A percentile compares a stretch with the other conserved stretches of the same genome.
Conservation (phyloP, 2,797 vertebrate genomes). For the Sebastes aleutianus region DNA sequence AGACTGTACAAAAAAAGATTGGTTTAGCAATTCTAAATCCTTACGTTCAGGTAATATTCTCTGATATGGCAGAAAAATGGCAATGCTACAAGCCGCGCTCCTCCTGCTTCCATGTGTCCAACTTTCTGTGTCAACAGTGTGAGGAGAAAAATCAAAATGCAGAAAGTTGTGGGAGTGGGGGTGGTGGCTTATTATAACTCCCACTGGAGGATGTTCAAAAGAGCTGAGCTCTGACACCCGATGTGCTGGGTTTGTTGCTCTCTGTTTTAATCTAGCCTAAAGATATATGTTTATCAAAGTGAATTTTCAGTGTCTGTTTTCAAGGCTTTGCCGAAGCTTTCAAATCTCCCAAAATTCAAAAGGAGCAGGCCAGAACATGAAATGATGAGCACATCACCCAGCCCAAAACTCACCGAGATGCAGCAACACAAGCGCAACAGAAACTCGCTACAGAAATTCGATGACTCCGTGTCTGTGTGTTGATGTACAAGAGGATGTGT, state of each 20-base stretch:
- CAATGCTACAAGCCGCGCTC: slow-evolving; percentile 13
- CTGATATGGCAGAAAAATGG: slow-evolving; percentile 11
- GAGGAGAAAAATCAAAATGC: slow-evolving; percentile 49
- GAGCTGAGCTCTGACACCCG: slow-evolving; percentile 48
- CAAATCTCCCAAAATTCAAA: slow-evolving; percentile 69
- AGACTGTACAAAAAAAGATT: not conserved
- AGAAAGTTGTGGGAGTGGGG: slow-evolving; percentile 56
- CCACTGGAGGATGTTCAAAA: slow-evolving; percentile 74
- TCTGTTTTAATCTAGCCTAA: slow-evolving; percentile 79
- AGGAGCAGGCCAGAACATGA: slow-evolving; percentile 59
- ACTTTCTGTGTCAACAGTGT: slow-evolving; percentile 40
- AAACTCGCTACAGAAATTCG: slow-evolving; percentile 22
- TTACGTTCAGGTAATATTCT: slow-evolving; percentile 17
- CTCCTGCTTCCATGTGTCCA: slow-evolving; percentile 44
- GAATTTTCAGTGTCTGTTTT: slow-evolving; percentile 74
- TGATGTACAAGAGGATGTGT: slow-evolving; percentile 21
- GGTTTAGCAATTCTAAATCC: not conserved
- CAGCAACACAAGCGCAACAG: slow-evolving; percentile 28
- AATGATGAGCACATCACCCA: slow-evolving; percentile 52
- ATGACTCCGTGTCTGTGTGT: slow-evolving; percentile 26
- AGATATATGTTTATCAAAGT: slow-evolving; percentile 83
- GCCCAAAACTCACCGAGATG: slow-evolving; percentile 22
- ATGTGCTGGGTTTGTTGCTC: slow-evolving; percentile 57
- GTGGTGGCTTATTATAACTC: slow-evolving; percentile 60
- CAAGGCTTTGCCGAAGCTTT: slow-evolving; percentile 65